A percentile compares a stretch with the other conserved stretches of the same genome.
These are phyloP conservation scores for Periphyllus acericola DNA, from an alignment of 2,888 invertebrate species.

Conservation along the genomic window DNA sequence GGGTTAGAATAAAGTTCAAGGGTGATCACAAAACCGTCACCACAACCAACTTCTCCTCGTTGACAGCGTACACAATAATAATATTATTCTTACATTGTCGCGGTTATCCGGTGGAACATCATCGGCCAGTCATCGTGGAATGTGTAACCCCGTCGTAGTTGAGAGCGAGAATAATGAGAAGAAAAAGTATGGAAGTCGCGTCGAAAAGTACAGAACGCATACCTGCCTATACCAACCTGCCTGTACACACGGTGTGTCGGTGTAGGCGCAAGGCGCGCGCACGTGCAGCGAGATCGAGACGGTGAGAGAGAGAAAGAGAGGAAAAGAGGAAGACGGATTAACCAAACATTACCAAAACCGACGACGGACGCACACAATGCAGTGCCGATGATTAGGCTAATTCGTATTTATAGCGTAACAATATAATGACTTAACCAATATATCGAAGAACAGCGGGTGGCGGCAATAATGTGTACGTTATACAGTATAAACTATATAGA, in stretches of 20 bases:
- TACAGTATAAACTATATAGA: too few species aligned
- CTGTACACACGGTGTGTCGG: too few species aligned
- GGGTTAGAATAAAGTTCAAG: conserved; percentile 1
- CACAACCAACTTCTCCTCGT: not conserved
- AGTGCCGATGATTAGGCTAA: conserved; percentile 60
- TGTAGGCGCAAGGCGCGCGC: not conserved
- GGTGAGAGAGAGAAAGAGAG: not conserved
- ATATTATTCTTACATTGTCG: conserved; percentile 7
- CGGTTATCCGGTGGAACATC: conserved; percentile 53
- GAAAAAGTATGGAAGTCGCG: not conserved
- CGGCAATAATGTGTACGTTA: not conserved
- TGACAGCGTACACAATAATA: conserved; percentile 1
- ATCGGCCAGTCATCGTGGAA: conserved; percentile 58
- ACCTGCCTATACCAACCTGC: too few species aligned
- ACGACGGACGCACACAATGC: conserved; percentile 49
- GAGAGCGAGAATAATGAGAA: not conserved
- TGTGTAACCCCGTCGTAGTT: not conserved
- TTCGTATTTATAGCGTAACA: conserved; percentile 33
- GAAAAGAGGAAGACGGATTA: conserved; percentile 30
- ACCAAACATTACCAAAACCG: conserved; percentile 53
- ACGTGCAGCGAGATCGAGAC: not conserved
- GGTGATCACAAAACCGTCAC: not conserved
- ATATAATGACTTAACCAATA: conserved; percentile 52
- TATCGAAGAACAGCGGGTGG: conserved; percentile 46
- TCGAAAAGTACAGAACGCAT: conserved; percentile 14